Base-by-base conservation (phyloP, 53 echinoderm and acorn worm species). In the Paelopatides confundens region DNA sequence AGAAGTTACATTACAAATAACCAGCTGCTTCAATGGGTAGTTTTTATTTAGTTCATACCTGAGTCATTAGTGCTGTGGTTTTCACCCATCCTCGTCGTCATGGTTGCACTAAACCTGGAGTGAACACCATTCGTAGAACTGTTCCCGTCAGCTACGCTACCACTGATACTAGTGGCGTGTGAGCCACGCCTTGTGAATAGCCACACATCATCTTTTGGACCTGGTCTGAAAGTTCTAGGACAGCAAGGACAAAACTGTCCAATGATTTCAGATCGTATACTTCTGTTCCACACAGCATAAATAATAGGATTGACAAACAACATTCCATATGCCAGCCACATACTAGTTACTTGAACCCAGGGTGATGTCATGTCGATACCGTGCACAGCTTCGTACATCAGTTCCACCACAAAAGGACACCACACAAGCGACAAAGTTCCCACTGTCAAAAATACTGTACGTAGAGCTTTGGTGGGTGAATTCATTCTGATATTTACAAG, bases 401-500 rank as follows among this genome's bases (percentile, higher is more conserved):
- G 53, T 47, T 90, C 90, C 32, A 88, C 66, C 23, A 92, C 68
- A 37, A 97, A 92, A 18, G 97, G 97, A 29, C 85, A 86, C 91
- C 93, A 92, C 37, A 90, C 85, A 35, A 93, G 49, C 28, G 92
- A 43, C 37, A 91, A 29, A 31, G 95, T 87, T 28, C 93, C 87
- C 29, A 97, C 78, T 0, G 95, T 95, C 52, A 97, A 35, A 28
- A 91, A 65, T 14, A 97, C 83, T 15, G 97, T 97, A 66, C 93
- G 53, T 34, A 97, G 36, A 7, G 97, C 97, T 83, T 97, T 97
- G 17, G 95, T 88, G 21, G 97, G 97, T 12, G 97, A 97, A 74
- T 94, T 97, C 95, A 97, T 95, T 64, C 93, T 82, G 81, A 97
- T 95, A 81, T 93, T 97, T 9, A 95, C 93, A 10, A 95, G 86